Percentiles rank a stretch among this genome's conserved stretches.
These are phyloP conservation scores for Thymelicus sylvestris DNA, from an alignment of 2,888 invertebrate species.

Conservation along the genomic window DNA sequence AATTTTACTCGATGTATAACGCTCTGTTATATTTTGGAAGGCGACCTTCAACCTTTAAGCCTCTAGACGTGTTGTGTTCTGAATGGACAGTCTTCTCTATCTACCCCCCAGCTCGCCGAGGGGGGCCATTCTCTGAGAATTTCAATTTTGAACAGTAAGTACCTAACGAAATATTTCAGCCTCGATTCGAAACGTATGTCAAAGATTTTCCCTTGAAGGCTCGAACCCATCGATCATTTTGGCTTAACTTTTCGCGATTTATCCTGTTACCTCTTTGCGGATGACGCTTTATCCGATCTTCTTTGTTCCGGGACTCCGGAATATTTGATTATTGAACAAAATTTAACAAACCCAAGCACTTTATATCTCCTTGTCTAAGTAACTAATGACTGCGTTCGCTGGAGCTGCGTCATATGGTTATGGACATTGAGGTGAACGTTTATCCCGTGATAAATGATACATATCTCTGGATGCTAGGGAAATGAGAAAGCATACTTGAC, in stretches of 20 bases:
- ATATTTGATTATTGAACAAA: slow-evolving; percentile 27
- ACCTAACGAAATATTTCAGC: slow-evolving; percentile 38
- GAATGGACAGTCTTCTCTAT: slow-evolving; percentile 53
- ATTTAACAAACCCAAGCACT: slow-evolving; percentile 12
- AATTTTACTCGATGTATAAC: slow-evolving; percentile 24
- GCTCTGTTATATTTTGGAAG: slow-evolving; percentile 20
- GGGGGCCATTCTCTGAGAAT: slow-evolving; percentile 50
- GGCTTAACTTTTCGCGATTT: slow-evolving; percentile 36
- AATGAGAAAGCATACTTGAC: slow-evolving; percentile 22
- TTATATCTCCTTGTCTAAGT: neutral
- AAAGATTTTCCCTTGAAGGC: slow-evolving; percentile 27
- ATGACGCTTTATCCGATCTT: slow-evolving; percentile 9
- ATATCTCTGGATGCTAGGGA: slow-evolving; percentile 26
- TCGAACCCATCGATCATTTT: slow-evolving; percentile 29
- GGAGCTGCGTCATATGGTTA: neutral
- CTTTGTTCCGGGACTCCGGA: slow-evolving; percentile 19
- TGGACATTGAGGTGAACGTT: slow-evolving; percentile 25
- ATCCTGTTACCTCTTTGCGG: slow-evolving; percentile 32
- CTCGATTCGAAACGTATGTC: slow-evolving; percentile 38
- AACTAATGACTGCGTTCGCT: slow-evolving; percentile 23
- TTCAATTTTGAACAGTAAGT: slow-evolving; percentile 54
- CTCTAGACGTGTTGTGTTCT: slow-evolving; percentile 59
- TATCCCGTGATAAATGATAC: slow-evolving; percentile 30
- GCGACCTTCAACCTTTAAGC: slow-evolving; percentile 50
- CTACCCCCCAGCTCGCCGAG: slow-evolving; percentile 31